A percentile compares a stretch with the other conserved stretches of the same genome.
These are phyloP conservation scores for Perognathus longimembris DNA, from an alignment of 2,113 vertebrate species.

Conservation along the genomic window DNA sequence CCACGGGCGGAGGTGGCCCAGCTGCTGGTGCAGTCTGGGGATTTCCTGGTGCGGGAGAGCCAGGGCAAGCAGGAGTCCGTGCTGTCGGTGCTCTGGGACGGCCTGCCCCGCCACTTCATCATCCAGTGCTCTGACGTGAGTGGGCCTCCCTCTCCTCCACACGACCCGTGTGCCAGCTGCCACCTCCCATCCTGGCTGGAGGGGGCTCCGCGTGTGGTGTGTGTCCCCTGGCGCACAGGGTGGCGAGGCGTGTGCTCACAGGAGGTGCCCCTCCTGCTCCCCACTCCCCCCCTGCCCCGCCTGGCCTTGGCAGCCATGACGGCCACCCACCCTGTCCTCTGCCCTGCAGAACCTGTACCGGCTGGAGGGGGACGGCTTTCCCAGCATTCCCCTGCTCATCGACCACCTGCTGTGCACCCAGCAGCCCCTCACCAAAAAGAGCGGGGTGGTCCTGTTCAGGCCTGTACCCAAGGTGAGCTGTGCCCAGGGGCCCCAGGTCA, in stretches of 20 bases:
- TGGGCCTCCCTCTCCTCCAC: neutral
- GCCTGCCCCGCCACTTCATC: conserved; percentile 95
- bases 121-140: conserved; percentile 93
- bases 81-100: conserved; percentile 93
- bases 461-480: conserved; percentile 89
- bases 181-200: neutral
- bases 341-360: conserved; percentile 91
- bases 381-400: conserved; percentile 92
- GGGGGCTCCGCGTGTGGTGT: neutral
- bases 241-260: too few species aligned
- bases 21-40: conserved; percentile 90
- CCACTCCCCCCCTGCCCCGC: neutral
- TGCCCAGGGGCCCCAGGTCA: neutral
- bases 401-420: conserved; percentile 89
- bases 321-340: neutral
- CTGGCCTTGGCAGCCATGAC: neutral
- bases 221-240: too few species aligned
- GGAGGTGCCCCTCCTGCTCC: too few species aligned
- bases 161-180: neutral
- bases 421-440: conserved; percentile 93
- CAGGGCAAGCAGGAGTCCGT: conserved; percentile 96
- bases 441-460: conserved; percentile 88
- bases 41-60: conserved; percentile 97
- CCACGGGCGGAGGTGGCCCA: conserved; percentile 92
- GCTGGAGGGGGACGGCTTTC: conserved; percentile 94